Base-by-base conservation (phyloP, 2,888 invertebrate genomes). In the Tromatobia lineatoria region DNA sequence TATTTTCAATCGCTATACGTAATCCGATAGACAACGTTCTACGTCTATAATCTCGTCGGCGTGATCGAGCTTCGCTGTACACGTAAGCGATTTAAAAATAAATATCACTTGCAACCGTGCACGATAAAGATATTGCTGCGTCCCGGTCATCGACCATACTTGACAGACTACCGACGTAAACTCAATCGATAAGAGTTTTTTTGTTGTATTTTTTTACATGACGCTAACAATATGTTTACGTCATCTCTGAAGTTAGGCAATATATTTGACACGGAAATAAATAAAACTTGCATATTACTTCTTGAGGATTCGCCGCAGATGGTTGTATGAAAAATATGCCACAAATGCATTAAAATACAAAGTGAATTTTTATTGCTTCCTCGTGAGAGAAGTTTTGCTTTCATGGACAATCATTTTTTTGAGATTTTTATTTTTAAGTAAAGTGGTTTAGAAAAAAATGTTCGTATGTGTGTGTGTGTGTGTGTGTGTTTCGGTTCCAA, bases 71-170 rank as follows among this genome's bases (percentile, higher is more conserved):
- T 38, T 18, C 23, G 7, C 29, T 52, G 38, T 42, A 52, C 61
- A 71, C 15, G 50, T 61, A 10, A 23, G n/a, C 52, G 61, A 64
- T 71, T 71, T 64, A 38, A 23, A 64, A 52, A 52, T 70, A 29
- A 18, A 78, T 54, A 42, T 52, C 59, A 52, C 50, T 54, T 42
- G 71, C 71, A 78, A 71, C 71, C 47, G 64, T 42, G 71, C 52
- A 15, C 38, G 78, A 71, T 78, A 78, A 61, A 50, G 25, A n/a
- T 25, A 54, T 64, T 42, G 23, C 38, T 29, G 20, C 20, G 64
- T 64, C 18, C 38, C 64, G 64, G 64, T 64, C 64, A 38, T 64
- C 11, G 64, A 64, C 64, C 42, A 64, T 38, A 38, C 18, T 64
- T 18, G 20, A 25, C 54, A 23, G 25, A 13, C 13, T 57, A 25